A percentile compares a stretch with the other conserved stretches of the same genome.
Evolutionary conservation across 2,113 vertebrate genomes (phyloP).

Genomic region (Phylloscopus trochiloides): DNA sequence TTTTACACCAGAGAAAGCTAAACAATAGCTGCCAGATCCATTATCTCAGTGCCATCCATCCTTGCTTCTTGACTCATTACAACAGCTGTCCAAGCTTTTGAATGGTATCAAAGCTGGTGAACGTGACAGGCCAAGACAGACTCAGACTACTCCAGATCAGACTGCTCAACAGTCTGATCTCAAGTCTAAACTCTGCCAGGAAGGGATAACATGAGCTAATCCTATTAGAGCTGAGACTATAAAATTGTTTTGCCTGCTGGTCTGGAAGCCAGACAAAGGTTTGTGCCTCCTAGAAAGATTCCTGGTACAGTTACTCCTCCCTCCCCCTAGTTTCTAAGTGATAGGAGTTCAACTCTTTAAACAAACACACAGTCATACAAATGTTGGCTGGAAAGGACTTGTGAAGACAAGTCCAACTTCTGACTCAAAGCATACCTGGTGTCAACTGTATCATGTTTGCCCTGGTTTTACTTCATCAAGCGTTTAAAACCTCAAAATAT

Average conservation of each 20-base stretch:
- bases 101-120: neutral
- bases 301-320: neutral
- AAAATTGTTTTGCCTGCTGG: neutral
- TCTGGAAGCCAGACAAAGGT: neutral
- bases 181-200: neutral
- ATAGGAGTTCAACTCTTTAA: neutral
- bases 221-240: neutral
- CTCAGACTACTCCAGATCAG: neutral
- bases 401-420: neutral
- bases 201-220: conserved; percentile 21
- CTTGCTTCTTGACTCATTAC: neutral
- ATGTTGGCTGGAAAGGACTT: neutral
- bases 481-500: neutral
- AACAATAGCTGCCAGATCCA: neutral
- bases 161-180: neutral
- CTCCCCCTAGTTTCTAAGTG: neutral
- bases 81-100: neutral
- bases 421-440: neutral
- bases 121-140: neutral
- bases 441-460: neutral
- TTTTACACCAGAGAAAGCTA: neutral
- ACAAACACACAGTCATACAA: neutral
- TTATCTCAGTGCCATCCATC: neutral
- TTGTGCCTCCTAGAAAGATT: neutral
- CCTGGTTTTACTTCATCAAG: neutral